Evolutionary conservation across 1,140 invertebrate species (phyloP).

Genomic region (Pachyrhynchus sulphureomaculatus): DNA sequence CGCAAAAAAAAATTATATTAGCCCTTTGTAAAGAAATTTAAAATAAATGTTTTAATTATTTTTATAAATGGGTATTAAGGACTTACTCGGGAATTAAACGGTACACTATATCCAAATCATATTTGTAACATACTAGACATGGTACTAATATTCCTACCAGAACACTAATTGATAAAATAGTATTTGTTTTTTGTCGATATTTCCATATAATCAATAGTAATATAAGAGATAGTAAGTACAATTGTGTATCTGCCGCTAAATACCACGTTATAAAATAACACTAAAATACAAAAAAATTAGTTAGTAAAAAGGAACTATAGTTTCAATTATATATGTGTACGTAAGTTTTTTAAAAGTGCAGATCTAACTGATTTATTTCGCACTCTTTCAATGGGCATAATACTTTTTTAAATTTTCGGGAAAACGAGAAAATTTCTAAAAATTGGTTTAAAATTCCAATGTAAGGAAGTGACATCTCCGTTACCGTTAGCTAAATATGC

Average conservation of each 20-base stretch:
- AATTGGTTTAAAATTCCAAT: too few relatives aligned
- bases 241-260: conserved; percentile 36
- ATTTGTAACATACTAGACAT: conserved; percentile 20
- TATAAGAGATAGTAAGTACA: conserved; percentile 33
- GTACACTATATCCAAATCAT: conserved; percentile 32
- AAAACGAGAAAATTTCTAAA: too few relatives aligned
- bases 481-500: too few relatives aligned
- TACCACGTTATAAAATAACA: conserved; percentile 38
- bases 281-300: conserved; percentile 32
- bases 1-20: neutral
- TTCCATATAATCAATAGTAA: conserved; percentile 32
- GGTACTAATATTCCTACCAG: conserved; percentile 27
- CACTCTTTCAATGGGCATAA: too few relatives aligned
- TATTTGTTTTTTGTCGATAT: conserved; percentile 12
- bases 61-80: too few relatives aligned
- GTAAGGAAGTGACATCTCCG: too few relatives aligned
- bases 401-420: too few relatives aligned
- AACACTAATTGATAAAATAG: conserved; percentile 15
- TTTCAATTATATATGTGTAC: too few relatives aligned
- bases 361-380: too few relatives aligned
- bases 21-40: neutral
- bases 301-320: too few relatives aligned
- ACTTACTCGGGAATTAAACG: conserved; percentile 34
- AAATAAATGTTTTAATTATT: too few relatives aligned
- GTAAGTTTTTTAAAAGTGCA: too few relatives aligned